These are phyloP conservation scores for Drosophila cardini DNA, from an alignment of 1,140 invertebrate species.

Conservation along the genomic window DNA sequence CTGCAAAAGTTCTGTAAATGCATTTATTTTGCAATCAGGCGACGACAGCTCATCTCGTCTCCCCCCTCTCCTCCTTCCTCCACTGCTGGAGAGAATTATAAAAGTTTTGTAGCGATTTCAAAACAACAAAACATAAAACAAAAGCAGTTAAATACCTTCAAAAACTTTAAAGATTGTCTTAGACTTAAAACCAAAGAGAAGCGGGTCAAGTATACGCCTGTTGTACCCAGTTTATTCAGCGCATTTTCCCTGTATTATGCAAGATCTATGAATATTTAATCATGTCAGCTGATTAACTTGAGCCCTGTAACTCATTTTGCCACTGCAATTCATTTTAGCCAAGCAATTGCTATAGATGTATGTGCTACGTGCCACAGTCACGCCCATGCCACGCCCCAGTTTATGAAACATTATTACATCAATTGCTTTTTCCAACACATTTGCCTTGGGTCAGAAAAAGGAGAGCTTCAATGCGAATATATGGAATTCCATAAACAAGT, in stretches of 20 bases:
- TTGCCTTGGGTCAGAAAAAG: constrained; percentile 45
- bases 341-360: constrained; percentile 22
- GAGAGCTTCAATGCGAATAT: constrained; percentile 48
- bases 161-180: background rate
- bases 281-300: constrained; percentile 9
- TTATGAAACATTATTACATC: constrained; percentile 53
- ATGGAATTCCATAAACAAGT: constrained; percentile 50
- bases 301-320: constrained; percentile 3
- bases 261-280: constrained; percentile 24
- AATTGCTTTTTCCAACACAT: constrained; percentile 69
- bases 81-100: constrained; percentile 63
- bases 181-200: background rate
- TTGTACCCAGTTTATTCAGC: background rate
- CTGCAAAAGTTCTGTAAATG: constrained; percentile 61
- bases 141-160: constrained; percentile 10
- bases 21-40: constrained; percentile 73
- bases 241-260: constrained; percentile 1
- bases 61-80: background rate
- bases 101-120: constrained; percentile 63
- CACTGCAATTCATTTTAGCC: constrained; percentile 46
- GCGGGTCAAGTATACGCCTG: background rate
- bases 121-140: constrained; percentile 55
- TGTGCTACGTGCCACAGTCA: constrained; percentile 7
- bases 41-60: constrained; percentile 8
- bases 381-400: constrained; percentile 24